Evolutionary conservation across 2,888 invertebrate genomes (phyloP).

Genomic region (Scrobipalpa atriplicella): DNA sequence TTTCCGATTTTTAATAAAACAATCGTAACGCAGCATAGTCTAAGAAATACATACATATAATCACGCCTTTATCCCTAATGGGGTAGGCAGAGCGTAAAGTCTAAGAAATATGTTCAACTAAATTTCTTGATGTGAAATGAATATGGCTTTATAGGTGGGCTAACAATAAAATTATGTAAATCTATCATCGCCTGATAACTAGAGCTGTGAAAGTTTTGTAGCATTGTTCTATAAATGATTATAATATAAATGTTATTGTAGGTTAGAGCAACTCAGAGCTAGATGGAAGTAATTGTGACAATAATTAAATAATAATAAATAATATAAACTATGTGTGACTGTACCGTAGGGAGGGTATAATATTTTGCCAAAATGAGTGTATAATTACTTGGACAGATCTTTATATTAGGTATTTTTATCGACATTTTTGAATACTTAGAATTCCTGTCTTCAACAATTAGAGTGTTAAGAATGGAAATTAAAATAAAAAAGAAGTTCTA

Average conservation of each 20-base stretch:
- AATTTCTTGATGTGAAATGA: too few relatives aligned
- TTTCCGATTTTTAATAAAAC: too few relatives aligned
- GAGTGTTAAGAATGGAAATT: too few relatives aligned
- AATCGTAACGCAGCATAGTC: too few relatives aligned
- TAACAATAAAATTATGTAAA: too few relatives aligned
- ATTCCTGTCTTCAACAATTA: not conserved
- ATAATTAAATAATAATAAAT: constrained; percentile 39
- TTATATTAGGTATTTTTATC: constrained; percentile 4
- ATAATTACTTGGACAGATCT: not conserved
- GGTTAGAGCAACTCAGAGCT: constrained; percentile 16
- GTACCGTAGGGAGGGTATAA: constrained; percentile 34
- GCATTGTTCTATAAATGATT: not conserved
- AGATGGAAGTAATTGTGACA: constrained; percentile 45
- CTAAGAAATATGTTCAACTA: too few relatives aligned
- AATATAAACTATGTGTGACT: constrained; percentile 43
- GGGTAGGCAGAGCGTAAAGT: too few relatives aligned
- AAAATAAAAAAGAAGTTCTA: too few relatives aligned
- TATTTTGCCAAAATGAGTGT: constrained; percentile 42
- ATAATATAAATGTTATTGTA: not conserved
- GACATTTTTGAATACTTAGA: not conserved
- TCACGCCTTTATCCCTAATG: too few relatives aligned
- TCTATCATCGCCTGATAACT: not conserved
- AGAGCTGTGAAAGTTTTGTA: not conserved
- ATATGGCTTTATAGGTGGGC: too few relatives aligned
- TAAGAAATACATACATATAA: too few relatives aligned